Evolutionary conservation across 2,113 vertebrate genomes (phyloP).

Genomic region (Camelus bactrianus): DNA sequence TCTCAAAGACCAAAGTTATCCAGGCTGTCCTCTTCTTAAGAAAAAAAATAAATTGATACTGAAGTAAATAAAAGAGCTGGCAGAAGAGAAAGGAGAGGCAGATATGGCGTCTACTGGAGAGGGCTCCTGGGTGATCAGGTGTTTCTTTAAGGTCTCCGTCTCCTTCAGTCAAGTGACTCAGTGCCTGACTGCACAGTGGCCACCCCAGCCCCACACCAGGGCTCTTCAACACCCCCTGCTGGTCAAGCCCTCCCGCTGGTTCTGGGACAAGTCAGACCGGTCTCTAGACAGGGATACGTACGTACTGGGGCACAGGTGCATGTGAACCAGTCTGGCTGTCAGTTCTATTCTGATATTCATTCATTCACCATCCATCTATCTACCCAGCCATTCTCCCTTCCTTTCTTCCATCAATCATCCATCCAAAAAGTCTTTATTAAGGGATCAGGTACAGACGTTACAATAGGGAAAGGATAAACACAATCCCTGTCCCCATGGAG

Average conservation of each 20-base stretch:
- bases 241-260: not conserved
- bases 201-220: not conserved
- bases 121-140: not conserved
- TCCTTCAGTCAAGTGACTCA: not conserved
- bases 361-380: not conserved
- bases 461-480: not conserved
- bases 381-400: not conserved
- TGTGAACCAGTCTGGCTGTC: not conserved
- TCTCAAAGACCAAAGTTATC: slow-evolving; percentile 47
- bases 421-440: not conserved
- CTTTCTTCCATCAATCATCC: not conserved
- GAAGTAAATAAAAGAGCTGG: slow-evolving; percentile 35
- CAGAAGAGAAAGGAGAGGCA: not conserved
- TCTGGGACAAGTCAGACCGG: not conserved
- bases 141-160: not conserved
- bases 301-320: not conserved
- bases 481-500: not conserved
- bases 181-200: fast-evolving
- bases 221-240: not conserved
- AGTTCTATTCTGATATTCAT: not conserved
- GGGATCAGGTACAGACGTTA: not conserved
- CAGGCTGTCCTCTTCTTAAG: slow-evolving; percentile 26
- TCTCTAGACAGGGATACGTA: not conserved
- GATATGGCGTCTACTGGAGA: not conserved
- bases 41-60: not conserved